A percentile compares a stretch with the other conserved stretches of the same genome.
These are phyloP conservation scores for Campoplex nolae DNA, from an alignment of 2,888 invertebrate genomes.

Conservation along the genomic window DNA sequence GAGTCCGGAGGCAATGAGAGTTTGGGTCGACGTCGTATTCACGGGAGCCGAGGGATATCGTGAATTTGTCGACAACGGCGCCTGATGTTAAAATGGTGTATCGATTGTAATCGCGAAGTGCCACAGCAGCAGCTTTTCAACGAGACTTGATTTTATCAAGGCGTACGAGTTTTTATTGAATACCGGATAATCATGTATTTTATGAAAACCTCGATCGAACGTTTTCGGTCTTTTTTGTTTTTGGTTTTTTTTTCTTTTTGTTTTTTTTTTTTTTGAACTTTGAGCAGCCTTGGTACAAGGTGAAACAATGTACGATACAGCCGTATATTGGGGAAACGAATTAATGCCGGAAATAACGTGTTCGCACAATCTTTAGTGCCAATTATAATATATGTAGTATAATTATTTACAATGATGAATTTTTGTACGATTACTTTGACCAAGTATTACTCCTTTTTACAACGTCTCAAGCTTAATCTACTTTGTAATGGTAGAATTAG, in stretches of 20 bases:
- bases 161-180: constrained; percentile 1
- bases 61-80: constrained; percentile 87
- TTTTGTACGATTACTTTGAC: background rate
- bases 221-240: background rate
- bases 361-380: constrained; percentile 16
- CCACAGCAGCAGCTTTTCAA: background rate
- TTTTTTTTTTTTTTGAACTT: background rate
- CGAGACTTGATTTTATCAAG: background rate
- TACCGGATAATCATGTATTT: background rate
- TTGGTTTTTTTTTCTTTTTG: background rate
- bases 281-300: too few relatives aligned
- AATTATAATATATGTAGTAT: background rate
- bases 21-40: constrained; percentile 98
- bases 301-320: background rate
- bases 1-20: constrained; percentile 96
- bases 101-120: constrained; percentile 16
- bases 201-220: background rate
- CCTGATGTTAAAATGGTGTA: constrained; percentile 71
- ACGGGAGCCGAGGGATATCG: constrained; percentile 96
- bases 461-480: background rate
- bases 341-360: constrained; percentile 1
- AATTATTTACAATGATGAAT: background rate
- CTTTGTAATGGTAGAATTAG: background rate
- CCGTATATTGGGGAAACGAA: background rate
- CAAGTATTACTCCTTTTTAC: constrained; percentile 11